Evolutionary conservation across 2,888 invertebrate species (phyloP), one percentile per base, ranked within the genome.

Genomic region (Dinocampus coccinellae): DNA sequence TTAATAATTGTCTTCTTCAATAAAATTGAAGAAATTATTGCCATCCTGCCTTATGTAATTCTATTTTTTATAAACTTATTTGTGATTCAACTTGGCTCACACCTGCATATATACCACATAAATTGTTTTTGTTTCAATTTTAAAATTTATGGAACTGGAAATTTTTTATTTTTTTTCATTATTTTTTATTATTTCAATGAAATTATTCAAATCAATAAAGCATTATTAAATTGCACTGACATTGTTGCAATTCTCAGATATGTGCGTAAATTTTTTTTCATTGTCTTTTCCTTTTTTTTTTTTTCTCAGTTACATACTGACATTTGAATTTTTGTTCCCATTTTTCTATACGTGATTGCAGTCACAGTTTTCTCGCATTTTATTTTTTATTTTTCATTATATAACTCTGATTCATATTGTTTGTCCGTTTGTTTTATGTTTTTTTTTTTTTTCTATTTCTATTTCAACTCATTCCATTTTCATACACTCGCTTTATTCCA

Each of bases 321-420:
- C 24, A 65, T 10, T 36, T 26, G 3, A 24, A 13, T 57, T 9
- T 24, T 66, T 39, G 10, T 52, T 26, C 55, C 33, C 16, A 10
- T 22, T 22, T n/a, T 24, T 16, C 76, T 78, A 80, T 79, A 82
- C 83, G 84, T 85, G 85, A 87, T 87, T 86, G 86, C 86, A 87
- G 86, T 87, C 86, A 87, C 87, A 87, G 85, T 86, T 80, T n/a
- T n/a, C n/a, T n/a, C n/a, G n/a, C n/a, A n/a, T n/a, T n/a, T n/a
- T 83, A 85, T 82, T 75, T 79, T 77, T 74, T 76, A 77, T 67
- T 69, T 72, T 57, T 61, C 72, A 39, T 24, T 24, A 64, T 62
- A 67, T 69, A 47, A 33, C 34, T 69, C 63, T 63, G 70, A 70
- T 70, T 63, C 62, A 29, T 7, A 7, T 3, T 29, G 74, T 62